These are phyloP conservation scores for Meteorus cinctellus DNA, from an alignment of 2,888 invertebrate species.

Conservation along the genomic window DNA sequence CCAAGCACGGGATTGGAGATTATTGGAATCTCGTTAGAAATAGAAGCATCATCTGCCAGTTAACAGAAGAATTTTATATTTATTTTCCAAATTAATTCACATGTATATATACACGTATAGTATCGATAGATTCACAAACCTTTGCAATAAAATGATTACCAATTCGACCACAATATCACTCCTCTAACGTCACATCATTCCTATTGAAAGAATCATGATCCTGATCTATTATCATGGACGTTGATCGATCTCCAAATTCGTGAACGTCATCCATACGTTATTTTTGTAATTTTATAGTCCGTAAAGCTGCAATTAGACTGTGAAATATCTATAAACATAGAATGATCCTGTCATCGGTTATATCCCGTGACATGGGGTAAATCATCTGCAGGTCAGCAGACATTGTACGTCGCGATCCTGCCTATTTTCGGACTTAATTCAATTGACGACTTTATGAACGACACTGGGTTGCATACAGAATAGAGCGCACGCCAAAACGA, in stretches of 20 bases:
- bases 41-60: constrained; percentile 28
- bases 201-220: too few species aligned
- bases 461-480: not conserved
- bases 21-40: constrained; percentile 70
- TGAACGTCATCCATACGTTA: too few species aligned
- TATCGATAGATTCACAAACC: not conserved
- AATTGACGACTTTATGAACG: not conserved
- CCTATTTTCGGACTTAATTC: not conserved
- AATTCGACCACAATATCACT: not conserved
- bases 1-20: constrained; percentile 67
- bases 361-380: too few species aligned
- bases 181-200: too few species aligned
- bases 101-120: not conserved
- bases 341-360: too few species aligned
- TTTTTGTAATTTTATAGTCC: too few species aligned
- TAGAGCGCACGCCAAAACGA: not conserved
- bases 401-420: too few species aligned
- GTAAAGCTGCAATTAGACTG: too few species aligned
- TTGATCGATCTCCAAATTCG: too few species aligned
- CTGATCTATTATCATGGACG: too few species aligned
- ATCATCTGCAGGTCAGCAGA: too few species aligned
- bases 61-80: constrained; percentile 18
- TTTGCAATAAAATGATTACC: not conserved
- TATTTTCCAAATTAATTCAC: not conserved
- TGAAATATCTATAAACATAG: too few species aligned